Evolutionary conservation across 2,113 vertebrate species (phyloP).

Genomic region (Caretta caretta): DNA sequence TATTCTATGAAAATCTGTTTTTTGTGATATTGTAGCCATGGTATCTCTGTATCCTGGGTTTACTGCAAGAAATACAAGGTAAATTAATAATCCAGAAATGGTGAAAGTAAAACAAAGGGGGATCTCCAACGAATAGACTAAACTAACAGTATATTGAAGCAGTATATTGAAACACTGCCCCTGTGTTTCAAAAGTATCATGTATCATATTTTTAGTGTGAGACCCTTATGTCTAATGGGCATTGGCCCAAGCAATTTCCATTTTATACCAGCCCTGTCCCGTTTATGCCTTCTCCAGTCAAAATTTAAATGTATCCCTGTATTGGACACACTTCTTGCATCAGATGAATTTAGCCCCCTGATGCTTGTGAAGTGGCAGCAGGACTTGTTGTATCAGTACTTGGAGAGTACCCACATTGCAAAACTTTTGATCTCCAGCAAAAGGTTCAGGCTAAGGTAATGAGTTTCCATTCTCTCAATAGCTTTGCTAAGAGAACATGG

Average conservation of each 20-base stretch:
- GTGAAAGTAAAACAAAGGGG: neutral
- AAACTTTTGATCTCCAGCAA: neutral
- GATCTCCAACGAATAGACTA: fast-evolving
- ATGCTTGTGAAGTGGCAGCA: neutral
- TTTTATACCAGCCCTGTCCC: neutral
- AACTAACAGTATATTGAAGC: fast-evolving
- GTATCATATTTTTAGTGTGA: neutral
- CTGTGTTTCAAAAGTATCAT: fast-evolving
- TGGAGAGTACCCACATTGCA: neutral
- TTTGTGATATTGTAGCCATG: fast-evolving
- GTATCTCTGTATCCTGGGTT: fast-evolving
- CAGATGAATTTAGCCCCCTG: neutral
- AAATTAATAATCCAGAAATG: neutral
- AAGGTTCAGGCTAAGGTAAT: fast-evolving
- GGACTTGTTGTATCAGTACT: neutral
- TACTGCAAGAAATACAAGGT: fast-evolving
- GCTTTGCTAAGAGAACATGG: neutral
- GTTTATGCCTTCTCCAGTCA: neutral
- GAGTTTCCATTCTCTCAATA: neutral
- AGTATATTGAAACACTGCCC: neutral
- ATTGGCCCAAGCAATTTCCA: neutral
- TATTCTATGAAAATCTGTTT: neutral
- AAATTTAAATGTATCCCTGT: neutral
- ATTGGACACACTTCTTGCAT: neutral
- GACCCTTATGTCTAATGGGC: neutral